phyloP scores from a whole-genome alignment of 23 tunicate genomes.

The Clavelina lepadiformis region DNA sequence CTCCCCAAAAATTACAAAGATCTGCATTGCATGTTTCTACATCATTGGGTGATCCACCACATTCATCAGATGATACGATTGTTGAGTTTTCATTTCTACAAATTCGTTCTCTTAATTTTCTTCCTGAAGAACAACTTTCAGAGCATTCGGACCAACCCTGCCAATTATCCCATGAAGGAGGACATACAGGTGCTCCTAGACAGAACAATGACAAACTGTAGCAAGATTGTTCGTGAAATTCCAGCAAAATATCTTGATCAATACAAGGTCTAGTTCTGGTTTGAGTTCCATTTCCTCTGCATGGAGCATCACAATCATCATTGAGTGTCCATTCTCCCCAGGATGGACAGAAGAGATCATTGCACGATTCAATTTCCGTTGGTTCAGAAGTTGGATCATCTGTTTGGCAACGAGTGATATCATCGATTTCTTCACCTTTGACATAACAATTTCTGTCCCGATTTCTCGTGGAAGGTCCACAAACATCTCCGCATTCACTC shows the following conservation, averaged over 20 bases:
- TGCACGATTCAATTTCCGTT: no score
- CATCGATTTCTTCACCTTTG: background rate
- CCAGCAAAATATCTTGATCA: no score
- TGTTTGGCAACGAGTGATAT: background rate
- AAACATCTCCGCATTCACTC: slow-evolving; percentile 15
- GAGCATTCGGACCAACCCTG: slow-evolving; percentile 18
- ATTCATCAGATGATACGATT: background rate
- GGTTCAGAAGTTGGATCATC: background rate
- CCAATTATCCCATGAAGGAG: slow-evolving; percentile 34
- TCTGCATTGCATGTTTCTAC: slow-evolving; percentile 19
- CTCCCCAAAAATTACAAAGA: slow-evolving; percentile 23
- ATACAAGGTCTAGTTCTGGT: background rate
- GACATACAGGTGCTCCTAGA: slow-evolving; percentile 26
- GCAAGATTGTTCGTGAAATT: slow-evolving; percentile 24
- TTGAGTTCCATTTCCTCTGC: background rate
- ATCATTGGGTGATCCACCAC: background rate
- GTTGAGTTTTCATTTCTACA: slow-evolving; percentile 27
- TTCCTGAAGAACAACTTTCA: slow-evolving; percentile 24
- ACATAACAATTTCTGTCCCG: slow-evolving; percentile 8
- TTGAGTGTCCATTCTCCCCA: slow-evolving; percentile 33
- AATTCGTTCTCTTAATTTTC: background rate
- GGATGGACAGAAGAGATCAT: slow-evolving; percentile 10
- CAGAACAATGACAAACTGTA: background rate
- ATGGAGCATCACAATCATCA: background rate
- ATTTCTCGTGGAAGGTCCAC: slow-evolving; percentile 9